phyloP scores from a whole-genome alignment of 2,888 invertebrate species.

The Taphrorychus bicolor region DNA sequence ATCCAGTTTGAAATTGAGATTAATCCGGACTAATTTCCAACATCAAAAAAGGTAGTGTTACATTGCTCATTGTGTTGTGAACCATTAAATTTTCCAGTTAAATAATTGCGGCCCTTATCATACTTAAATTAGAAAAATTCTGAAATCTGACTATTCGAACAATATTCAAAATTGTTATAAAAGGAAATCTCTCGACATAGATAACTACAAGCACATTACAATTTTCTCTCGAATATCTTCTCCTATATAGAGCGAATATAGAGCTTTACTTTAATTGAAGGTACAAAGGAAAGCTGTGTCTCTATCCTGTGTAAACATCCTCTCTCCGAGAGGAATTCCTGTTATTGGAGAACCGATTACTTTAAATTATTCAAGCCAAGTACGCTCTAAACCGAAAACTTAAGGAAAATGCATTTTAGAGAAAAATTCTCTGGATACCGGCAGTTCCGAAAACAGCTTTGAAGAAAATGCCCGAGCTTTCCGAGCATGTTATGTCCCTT shows the following conservation, averaged over 20 bases:
- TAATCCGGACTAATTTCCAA: too few relatives aligned
- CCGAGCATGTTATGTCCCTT: constrained; percentile 17
- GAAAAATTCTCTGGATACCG: constrained; percentile 20
- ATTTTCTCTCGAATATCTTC: too few relatives aligned
- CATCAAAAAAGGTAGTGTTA: too few relatives aligned
- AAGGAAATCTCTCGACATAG: not conserved
- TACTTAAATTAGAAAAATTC: too few relatives aligned
- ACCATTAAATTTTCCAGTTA: too few relatives aligned
- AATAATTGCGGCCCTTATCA: too few relatives aligned
- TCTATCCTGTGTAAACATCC: not conserved
- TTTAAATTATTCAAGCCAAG: constrained; percentile 18
- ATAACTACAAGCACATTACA: not conserved
- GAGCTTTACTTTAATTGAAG: constrained; percentile 10
- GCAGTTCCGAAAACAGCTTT: constrained; percentile 14
- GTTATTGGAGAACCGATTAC: constrained; percentile 14
- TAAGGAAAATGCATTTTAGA: constrained; percentile 25
- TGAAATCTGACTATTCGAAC: too few relatives aligned
- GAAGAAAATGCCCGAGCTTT: constrained; percentile 17
- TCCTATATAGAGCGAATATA: too few relatives aligned
- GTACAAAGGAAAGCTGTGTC: constrained; percentile 9
- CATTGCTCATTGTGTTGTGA: too few relatives aligned
- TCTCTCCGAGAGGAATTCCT: constrained; percentile 4
- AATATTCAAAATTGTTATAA: too few relatives aligned
- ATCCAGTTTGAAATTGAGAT: too few relatives aligned
- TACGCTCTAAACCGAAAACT: constrained; percentile 11